Percentiles rank a stretch among this genome's conserved stretches.
phyloP scores from a whole-genome alignment of 2,797 vertebrate species.

The Heliangelus exortis region DNA sequence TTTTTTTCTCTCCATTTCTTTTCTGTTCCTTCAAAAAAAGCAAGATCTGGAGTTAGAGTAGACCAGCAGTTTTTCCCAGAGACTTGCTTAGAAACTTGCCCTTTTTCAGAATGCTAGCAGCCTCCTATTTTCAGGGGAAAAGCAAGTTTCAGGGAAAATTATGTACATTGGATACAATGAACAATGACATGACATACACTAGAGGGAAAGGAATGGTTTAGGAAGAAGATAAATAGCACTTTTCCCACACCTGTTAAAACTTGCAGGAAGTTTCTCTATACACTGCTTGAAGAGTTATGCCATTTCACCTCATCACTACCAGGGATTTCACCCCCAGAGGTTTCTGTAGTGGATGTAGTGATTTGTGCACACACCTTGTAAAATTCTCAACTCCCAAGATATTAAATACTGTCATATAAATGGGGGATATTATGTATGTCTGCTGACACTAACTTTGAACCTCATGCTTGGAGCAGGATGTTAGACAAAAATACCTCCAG shows the following conservation, averaged over 20 bases:
- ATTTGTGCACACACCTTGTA: background rate
- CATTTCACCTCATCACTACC: background rate
- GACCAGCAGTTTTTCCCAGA: background rate
- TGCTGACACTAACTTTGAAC: background rate
- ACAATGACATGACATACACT: background rate
- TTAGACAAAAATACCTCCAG: background rate
- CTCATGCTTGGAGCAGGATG: background rate
- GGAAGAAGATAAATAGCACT: background rate
- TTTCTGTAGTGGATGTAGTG: background rate
- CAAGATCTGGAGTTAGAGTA: background rate
- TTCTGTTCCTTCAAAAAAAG: background rate
- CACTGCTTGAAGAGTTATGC: fast-evolving
- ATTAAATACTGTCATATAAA: background rate
- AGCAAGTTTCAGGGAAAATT: background rate
- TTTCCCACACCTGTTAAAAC: background rate
- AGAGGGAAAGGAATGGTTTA: background rate
- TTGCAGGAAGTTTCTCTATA: background rate
- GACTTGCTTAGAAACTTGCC: background rate
- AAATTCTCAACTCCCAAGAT: background rate
- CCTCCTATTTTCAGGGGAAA: background rate
- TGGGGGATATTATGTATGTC: background rate
- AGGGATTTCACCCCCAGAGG: background rate
- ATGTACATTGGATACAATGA: background rate
- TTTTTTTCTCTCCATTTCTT: background rate
- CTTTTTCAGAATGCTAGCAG: background rate